phyloP scores from a whole-genome alignment of 2,113 vertebrate genomes.

The Gymnocephalus cernua region DNA sequence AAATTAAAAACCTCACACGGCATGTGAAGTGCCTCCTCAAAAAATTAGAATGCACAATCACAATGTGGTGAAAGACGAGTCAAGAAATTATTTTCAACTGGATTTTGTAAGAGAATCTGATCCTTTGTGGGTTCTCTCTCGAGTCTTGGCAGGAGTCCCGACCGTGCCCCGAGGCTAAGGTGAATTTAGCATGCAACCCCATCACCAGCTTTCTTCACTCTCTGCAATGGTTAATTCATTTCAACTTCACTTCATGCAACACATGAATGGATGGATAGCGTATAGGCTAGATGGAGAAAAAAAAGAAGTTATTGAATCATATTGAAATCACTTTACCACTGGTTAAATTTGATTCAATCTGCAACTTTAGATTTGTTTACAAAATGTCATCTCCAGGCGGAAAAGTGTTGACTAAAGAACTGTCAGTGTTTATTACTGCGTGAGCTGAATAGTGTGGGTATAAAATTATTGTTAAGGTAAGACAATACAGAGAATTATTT shows the following conservation, averaged over 20 bases:
- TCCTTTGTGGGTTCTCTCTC: slow-evolving; percentile 60
- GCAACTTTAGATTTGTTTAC: slow-evolving; percentile 65
- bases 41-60: slow-evolving; percentile 82
- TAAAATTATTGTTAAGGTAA: slow-evolving; percentile 86
- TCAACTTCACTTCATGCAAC: slow-evolving; percentile 32
- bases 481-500: slow-evolving; percentile 89
- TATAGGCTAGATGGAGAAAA: background rate
- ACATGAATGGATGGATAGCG: slow-evolving; percentile 19
- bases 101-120: slow-evolving; percentile 74
- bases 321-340: slow-evolving; percentile 52
- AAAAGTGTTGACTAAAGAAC: slow-evolving; percentile 61
- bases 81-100: slow-evolving; percentile 75
- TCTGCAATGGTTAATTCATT: slow-evolving; percentile 75
- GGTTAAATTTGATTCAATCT: slow-evolving; percentile 71
- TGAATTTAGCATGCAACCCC: slow-evolving; percentile 68
- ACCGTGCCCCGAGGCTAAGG: slow-evolving; percentile 67
- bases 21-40: slow-evolving; percentile 43
- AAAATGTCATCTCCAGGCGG: slow-evolving; percentile 58
- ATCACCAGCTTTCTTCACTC: slow-evolving; percentile 52
- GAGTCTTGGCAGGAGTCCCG: slow-evolving; percentile 64
- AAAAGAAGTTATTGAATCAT: slow-evolving; percentile 25
- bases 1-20: slow-evolving; percentile 26
- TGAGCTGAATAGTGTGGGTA: slow-evolving; percentile 85
- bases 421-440: slow-evolving; percentile 75
- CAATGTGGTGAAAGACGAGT: slow-evolving; percentile 73